These are phyloP conservation scores for human (Homo sapiens) DNA, from an alignment of 2,113 vertebrate species.

Conservation along the genomic window DNA sequence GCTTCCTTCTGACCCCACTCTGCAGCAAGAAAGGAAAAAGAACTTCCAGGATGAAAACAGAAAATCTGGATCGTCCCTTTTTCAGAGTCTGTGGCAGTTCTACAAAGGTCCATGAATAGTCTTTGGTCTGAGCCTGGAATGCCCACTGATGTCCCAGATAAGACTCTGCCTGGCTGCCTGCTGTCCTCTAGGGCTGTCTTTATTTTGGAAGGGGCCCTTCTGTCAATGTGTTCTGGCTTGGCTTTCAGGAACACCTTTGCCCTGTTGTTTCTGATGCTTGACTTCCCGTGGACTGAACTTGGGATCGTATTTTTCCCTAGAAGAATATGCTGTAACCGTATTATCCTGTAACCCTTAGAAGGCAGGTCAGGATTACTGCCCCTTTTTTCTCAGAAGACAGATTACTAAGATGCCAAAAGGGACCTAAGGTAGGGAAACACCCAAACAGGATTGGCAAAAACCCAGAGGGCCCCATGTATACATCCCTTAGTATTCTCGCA, in stretches of 20 bases:
- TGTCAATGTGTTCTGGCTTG: neutral
- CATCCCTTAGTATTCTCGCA: neutral
- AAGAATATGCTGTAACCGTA: neutral
- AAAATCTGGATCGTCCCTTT: neutral
- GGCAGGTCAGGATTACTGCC: neutral
- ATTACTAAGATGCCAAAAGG: neutral
- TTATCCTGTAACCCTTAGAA: neutral
- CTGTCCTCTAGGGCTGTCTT: neutral
- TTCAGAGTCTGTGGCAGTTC: neutral
- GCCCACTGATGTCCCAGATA: neutral
- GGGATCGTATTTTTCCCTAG: neutral
- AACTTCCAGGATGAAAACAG: neutral
- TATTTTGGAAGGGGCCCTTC: neutral
- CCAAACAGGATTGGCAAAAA: neutral
- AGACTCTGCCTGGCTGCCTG: neutral
- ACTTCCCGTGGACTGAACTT: neutral
- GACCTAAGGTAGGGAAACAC: neutral
- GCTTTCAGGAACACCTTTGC: constrained; percentile 28
- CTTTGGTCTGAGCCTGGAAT: neutral
- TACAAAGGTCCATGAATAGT: neutral
- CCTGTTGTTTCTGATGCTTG: neutral
- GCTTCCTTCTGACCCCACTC: neutral
- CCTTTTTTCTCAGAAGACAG: neutral
- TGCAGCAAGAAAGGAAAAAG: neutral
- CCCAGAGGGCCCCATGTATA: neutral